phyloP scores from a whole-genome alignment of 2,797 vertebrate genomes.

The Babyrousa celebensis region DNA sequence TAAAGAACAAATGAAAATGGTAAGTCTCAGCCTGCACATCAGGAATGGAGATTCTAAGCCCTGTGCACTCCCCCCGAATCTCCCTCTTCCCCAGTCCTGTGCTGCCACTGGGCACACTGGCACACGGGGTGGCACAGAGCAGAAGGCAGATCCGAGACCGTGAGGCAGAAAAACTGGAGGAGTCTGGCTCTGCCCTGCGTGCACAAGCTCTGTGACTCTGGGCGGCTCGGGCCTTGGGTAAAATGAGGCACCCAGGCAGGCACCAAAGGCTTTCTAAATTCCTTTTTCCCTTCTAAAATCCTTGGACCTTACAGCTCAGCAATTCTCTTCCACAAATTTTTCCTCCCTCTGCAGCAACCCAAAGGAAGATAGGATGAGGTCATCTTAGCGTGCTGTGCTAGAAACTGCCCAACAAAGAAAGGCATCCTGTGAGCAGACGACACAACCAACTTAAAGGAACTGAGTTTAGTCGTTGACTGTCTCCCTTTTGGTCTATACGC shows the following conservation, averaged over 20 bases:
- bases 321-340: constrained; percentile 57
- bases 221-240: constrained; percentile 39
- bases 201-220: background rate
- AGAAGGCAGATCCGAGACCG: background rate
- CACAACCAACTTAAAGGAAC: constrained; percentile 35
- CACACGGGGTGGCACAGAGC: background rate
- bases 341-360: background rate
- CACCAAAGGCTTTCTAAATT: constrained; percentile 48
- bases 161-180: constrained; percentile 26
- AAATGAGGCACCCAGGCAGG: constrained; percentile 10
- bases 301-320: constrained; percentile 42
- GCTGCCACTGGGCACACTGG: background rate
- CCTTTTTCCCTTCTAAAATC: constrained; percentile 66
- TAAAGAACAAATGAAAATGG: constrained; percentile 56
- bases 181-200: background rate
- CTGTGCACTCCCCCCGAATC: background rate
- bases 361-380: constrained; percentile 1
- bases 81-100: background rate
- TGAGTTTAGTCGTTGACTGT: constrained; percentile 27
- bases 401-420: constrained; percentile 26
- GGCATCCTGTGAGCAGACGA: background rate
- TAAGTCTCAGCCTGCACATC: background rate
- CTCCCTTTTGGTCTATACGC: background rate
- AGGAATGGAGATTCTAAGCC: background rate
- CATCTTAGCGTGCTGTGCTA: constrained; percentile 19